phyloP scores from a whole-genome alignment of 2,797 vertebrate genomes.

The Myripristis jacobus region DNA sequence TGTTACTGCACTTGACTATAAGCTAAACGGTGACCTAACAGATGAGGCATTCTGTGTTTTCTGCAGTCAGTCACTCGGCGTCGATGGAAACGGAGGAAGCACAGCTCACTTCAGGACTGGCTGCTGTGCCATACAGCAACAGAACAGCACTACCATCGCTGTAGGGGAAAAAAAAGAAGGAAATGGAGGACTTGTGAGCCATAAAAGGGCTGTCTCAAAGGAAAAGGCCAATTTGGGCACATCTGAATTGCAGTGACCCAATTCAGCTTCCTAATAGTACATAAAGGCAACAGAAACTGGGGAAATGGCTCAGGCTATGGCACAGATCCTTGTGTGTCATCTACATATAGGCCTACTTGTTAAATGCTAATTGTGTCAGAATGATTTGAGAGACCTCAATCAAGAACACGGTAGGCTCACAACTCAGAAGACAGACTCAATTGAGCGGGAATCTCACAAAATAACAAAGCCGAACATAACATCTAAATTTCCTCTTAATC shows the following conservation, averaged over 20 bases:
- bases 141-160: constrained; percentile 46
- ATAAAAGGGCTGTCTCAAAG: constrained; percentile 78
- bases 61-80: constrained; percentile 34
- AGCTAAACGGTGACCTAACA: constrained; percentile 42
- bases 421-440: not conserved
- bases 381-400: constrained; percentile 31
- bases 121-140: constrained; percentile 47
- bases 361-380: constrained; percentile 62
- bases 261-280: constrained; percentile 76
- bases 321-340: constrained; percentile 59
- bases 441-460: not conserved
- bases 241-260: constrained; percentile 74
- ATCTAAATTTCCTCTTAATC: not conserved
- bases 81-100: constrained; percentile 52
- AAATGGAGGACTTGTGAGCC: constrained; percentile 73
- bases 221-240: constrained; percentile 78
- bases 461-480: not conserved
- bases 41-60: constrained; percentile 39
- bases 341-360: constrained; percentile 60
- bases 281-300: constrained; percentile 72
- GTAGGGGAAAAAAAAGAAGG: constrained; percentile 60
- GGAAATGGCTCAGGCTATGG: constrained; percentile 69
- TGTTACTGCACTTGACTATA: not conserved
- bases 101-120: constrained; percentile 42
- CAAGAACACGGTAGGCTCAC: constrained; percentile 5